Evolutionary conservation across 1,140 invertebrate genomes (phyloP), one percentile per base, ranked within the genome.

Genomic region (Metopolophium dirhodum): DNA sequence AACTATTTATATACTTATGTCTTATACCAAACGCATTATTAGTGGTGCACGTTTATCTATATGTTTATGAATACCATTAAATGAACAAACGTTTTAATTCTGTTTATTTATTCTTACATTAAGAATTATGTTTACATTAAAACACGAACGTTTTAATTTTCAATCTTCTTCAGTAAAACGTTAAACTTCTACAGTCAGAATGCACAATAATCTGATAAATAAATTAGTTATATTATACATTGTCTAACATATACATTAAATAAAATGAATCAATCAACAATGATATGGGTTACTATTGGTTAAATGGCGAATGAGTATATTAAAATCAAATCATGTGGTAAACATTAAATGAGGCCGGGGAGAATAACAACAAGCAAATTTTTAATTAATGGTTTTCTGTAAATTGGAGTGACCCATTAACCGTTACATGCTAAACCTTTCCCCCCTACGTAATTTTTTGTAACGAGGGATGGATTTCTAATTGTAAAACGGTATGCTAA

Each of bases 61-160:
- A 35, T 54, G n/a, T 90, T 90, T 90, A 90, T 61, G 57, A 88
- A 88, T 88, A 54, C 51, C 35, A 88, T 61, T 54, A 61, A 90
- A 90, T 90, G 26, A 41, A 57, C 51, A 41, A 57, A 90, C 54
- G 51, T 45, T 89, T 57, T 89, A 89, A 89, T 89, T 57, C 18
- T 90, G 89, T 90, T 90, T 90, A 45, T 90, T 68, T 68, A 90
- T 90, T 45, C 57, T 61, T n/a, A 68, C 45, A 45, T 22, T 90
- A 45, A 90, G 26, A 90, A 61, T 47, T 45, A 45, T 90, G 89
- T 90, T 90, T 90, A 90, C 37, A 41, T 68, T 45, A 61, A 45
- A 61, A 41, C n/a, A 11, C 1, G 87, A 45, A 37, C 54, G 54
- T 68, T 90, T 90, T 68, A 61, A 90, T 68, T 90, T 90, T 30